Evolutionary conservation across 2,888 invertebrate species (phyloP), one percentile per base, ranked within the genome.

Genomic region (Idaea dimidiata): DNA sequence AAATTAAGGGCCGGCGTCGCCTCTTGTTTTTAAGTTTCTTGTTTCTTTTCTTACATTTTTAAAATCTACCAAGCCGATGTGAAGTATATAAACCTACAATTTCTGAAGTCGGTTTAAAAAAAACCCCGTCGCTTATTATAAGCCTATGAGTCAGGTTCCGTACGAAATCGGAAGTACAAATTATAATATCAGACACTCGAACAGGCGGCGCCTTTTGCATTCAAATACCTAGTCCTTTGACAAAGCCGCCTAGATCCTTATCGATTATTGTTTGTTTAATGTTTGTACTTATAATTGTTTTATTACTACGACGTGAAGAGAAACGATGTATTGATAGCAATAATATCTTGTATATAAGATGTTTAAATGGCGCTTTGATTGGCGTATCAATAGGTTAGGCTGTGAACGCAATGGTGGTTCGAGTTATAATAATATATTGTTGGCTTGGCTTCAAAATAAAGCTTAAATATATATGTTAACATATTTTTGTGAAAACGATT

Each of bases 91-190:
- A n/a, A n/a, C n/a, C n/a, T n/a, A n/a, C n/a, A n/a, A n/a, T 24
- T 24, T 24, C 24, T 24, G 24, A 1, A 24, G 24, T 24, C 56
- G 7, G 17, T 55, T 56, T 14, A 60, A 33, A 59, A 43, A 43
- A 1, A 3, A 7, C 43, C 43, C 43, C 14, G 10, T 43, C 43
- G 43, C 43, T 43, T 14, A n/a, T n/a, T n/a, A n/a, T n/a, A 43
- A 43, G 43, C 14, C 43, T 43, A 43, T 43, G 14, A 59, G 58
- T 67, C 69, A 71, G 60, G 74, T 43, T 10, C 43, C 43, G 43
- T 78, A 76, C 77, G 77, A 80, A 79, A 78, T 86, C 87, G 87
- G 86, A 89, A 87, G 84, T 86, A 75, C 73, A 78, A 84, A 81
- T 82, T 77, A 81, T 75, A 79, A 78, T 75, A 81, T 76, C 75